A percentile compares a stretch with the other conserved stretches of the same genome.
These are phyloP conservation scores for Hypomecis punctinalis DNA, from an alignment of 2,888 invertebrate genomes.

Conservation along the genomic window DNA sequence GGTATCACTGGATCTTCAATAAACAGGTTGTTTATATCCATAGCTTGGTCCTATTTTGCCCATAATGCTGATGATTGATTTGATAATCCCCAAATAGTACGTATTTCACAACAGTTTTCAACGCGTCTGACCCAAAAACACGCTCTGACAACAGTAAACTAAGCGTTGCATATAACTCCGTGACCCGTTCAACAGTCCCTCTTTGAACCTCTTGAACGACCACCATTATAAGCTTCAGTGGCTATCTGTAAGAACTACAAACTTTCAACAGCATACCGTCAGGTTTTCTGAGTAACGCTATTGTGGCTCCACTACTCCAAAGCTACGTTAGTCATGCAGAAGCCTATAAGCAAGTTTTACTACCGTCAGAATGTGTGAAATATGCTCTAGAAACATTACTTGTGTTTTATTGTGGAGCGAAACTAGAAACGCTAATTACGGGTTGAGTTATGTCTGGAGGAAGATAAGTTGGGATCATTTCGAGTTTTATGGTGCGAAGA, in stretches of 20 bases:
- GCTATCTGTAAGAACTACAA: neutral
- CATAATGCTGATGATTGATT: no score
- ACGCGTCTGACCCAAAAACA: slow-evolving; percentile 7
- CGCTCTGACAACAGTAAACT: neutral
- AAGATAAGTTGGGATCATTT: neutral
- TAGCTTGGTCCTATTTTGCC: no score
- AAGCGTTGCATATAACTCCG: neutral
- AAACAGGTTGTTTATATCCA: no score
- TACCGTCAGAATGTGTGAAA: slow-evolving; percentile 14
- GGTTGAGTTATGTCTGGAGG: slow-evolving; percentile 11
- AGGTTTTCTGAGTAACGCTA: neutral
- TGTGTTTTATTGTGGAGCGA: slow-evolving; percentile 16
- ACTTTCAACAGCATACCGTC: neutral
- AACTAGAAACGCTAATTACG: slow-evolving; percentile 18
- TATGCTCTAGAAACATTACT: slow-evolving; percentile 10
- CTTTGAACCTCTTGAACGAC: neutral
- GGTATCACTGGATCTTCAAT: no score
- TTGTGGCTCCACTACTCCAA: neutral
- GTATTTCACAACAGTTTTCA: neutral
- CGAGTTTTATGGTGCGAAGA: slow-evolving; percentile 1
- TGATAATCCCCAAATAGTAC: neutral
- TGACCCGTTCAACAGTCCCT: neutral
- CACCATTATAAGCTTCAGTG: neutral
- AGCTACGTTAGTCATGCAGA: neutral
- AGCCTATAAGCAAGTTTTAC: slow-evolving; percentile 9